Percentiles rank a stretch among this genome's conserved stretches.
These are phyloP conservation scores for Ectropis crepuscularia DNA, from an alignment of 2,888 invertebrate species.

Conservation along the genomic window DNA sequence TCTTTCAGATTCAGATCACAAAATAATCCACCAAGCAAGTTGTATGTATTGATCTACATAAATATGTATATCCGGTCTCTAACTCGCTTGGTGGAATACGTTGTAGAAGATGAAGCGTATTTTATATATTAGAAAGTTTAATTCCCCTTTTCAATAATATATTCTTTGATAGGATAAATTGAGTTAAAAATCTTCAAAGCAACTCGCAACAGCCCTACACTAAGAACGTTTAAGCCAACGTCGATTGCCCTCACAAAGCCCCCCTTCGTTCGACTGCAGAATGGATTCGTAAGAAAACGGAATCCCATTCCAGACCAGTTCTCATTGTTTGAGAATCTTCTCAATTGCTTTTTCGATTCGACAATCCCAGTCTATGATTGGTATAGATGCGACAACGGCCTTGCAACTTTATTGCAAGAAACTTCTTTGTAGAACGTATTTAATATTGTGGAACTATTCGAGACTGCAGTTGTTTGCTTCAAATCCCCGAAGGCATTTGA, in stretches of 20 bases:
- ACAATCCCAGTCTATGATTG: slow-evolving; percentile 59
- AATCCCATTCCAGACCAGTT: slow-evolving; percentile 69
- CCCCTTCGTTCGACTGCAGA: slow-evolving; percentile 60
- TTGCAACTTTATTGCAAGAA: slow-evolving; percentile 21
- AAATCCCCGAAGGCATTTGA: background rate
- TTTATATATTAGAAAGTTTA: background rate
- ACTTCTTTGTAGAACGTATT: slow-evolving; percentile 5
- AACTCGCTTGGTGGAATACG: too few relatives aligned
- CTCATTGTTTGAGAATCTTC: slow-evolving; percentile 73
- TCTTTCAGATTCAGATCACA: too few relatives aligned
- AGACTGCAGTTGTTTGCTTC: background rate
- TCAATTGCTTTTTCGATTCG: slow-evolving; percentile 74
- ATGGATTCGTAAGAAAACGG: slow-evolving; percentile 73
- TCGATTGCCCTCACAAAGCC: slow-evolving; percentile 77
- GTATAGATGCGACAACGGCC: slow-evolving; percentile 38
- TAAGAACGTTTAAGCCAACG: slow-evolving; percentile 70
- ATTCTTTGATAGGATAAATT: background rate
- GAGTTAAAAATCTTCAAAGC: slow-evolving; percentile 21
- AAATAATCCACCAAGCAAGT: too few relatives aligned
- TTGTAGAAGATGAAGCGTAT: background rate
- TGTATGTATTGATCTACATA: too few relatives aligned
- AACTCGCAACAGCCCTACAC: slow-evolving; percentile 38
- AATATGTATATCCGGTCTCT: too few relatives aligned
- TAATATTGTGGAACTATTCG: background rate
- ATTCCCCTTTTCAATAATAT: background rate